Evolutionary conservation across 2,797 vertebrate genomes (phyloP), one percentile per base, ranked within the genome.

Genomic region (Luscinia luscinia): DNA sequence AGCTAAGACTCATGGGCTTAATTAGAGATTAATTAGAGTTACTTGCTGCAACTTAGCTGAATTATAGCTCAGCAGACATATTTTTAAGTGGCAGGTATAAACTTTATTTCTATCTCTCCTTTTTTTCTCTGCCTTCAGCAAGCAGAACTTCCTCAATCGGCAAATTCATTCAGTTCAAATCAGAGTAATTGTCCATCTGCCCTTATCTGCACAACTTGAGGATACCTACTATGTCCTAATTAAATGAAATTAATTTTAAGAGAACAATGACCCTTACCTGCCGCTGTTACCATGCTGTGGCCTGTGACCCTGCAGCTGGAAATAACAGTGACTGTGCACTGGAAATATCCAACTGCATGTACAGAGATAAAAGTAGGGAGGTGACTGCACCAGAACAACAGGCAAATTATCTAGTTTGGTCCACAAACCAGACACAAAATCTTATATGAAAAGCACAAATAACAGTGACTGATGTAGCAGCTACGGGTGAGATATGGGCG

Each of bases 21-120:
- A 98, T 98, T 97, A 97, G 95, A 97, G 93, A 94, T 93, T 97
- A 97, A 98, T 97, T 97, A 96, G 96, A 97, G 87, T 94, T 97
- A 95, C 89, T 96, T 95, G 94, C 93, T 97, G 92, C 92, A 96
- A 87, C 74, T 95, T 96, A 92, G 93, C 51, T 80, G 96, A 85
- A 97, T 94, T 94, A 76, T 66, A 73, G 18, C 55, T 84, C 76
- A 96, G 81, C 30, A 87, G 93, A 95, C 40, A 70, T 87, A 95
- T 93, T 97, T 96, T 96, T 95, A 95, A 97, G 90, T 95, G 90
- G 84, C 88, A 88, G 94, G 79, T 97, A 92, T 94, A 95, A 97
- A 97, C 95, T 93, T 59, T 63, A 69, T 82, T 92, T 74, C 28
- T 72, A 1, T 41, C 32, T 76, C 45, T 73, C 7, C 34, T 38